Evolutionary conservation across 2,797 vertebrate species (phyloP), one percentile per base, ranked within the genome.

Genomic region (Karalla daura): DNA sequence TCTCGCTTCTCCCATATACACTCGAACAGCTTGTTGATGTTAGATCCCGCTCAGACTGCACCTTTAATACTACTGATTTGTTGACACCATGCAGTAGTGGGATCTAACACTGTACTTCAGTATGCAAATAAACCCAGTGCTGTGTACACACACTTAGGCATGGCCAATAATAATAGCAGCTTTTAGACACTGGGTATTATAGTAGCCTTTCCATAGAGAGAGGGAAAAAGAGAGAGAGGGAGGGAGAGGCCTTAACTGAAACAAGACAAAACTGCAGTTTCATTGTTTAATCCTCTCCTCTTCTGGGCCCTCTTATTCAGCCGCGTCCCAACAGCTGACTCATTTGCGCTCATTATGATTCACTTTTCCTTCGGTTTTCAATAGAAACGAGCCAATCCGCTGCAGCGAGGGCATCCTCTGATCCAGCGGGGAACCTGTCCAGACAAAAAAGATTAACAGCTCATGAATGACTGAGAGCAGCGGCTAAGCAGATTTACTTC

Each of bases 401-500:
- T 45, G 51, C 56, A 50, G 39, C 62, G 2, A 28, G 66, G 56
- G 56, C 27, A 0, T 54, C 3, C 40, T 62, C 64, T 73, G 53
- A 59, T 74, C 55, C 60, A 52, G 52, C 43, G 45, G 54, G 28
- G 45, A 70, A 50, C 43, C n/a, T 20, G 4, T 55, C 32, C 28
- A 40, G 50, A 86, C 77, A 81, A 78, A 76, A 60, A 27, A 74
- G 83, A 85, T 82, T 85, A 84, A 50, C 72, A 24, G 5, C 73
- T 79, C 76, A 64, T 39, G 50, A 50, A 82, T 21, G 52, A 71
- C 63, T 11, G 35, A 59, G 60, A 76, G 56, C 67, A 63, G 71
- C 63, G 18, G 66, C 80, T 86, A 76, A 82, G 76, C 67, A 73
- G 74, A 86, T 87, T 84, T 72, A 76, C 45, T 80, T 61, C 61